Percentiles rank a stretch among this genome's conserved stretches.
These are phyloP conservation scores for Prenolepis imparis DNA, from an alignment of 2,888 invertebrate species.

Conservation along the genomic window DNA sequence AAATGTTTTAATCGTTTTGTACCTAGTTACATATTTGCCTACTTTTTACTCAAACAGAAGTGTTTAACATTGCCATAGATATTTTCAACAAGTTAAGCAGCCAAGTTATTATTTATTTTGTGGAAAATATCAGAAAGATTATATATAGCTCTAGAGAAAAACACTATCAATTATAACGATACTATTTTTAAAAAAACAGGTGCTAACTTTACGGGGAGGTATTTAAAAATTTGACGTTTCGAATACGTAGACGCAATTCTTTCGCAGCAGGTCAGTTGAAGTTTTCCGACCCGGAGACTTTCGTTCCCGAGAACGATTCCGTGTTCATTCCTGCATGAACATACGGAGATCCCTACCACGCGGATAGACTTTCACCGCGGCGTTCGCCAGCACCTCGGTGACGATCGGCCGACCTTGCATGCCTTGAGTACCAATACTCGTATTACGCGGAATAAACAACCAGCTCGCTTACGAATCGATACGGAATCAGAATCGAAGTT, in stretches of 20 bases:
- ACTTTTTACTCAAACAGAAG: slow-evolving; percentile 6
- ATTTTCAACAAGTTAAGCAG: not conserved
- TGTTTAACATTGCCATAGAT: not conserved
- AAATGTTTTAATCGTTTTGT: slow-evolving; percentile 36
- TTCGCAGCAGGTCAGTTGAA: slow-evolving; percentile 39
- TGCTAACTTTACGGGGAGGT: not conserved
- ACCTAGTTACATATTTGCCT: slow-evolving; percentile 24
- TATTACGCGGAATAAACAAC: slow-evolving; percentile 62
- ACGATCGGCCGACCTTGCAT: slow-evolving; percentile 77
- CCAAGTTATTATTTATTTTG: not conserved
- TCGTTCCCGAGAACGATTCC: slow-evolving; percentile 69
- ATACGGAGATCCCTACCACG: slow-evolving; percentile 60
- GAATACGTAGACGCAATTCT: not conserved
- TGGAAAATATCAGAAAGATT: not conserved
- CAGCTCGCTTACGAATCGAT: slow-evolving; percentile 9
- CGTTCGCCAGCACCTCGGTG: slow-evolving; percentile 71
- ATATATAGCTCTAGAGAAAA: not conserved
- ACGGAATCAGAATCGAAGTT: not conserved
- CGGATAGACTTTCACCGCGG: slow-evolving; percentile 75
- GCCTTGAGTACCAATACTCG: slow-evolving; percentile 71
- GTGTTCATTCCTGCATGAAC: slow-evolving; percentile 65
- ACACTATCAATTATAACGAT: not conserved
- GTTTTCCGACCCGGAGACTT: slow-evolving; percentile 60
- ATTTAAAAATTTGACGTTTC: not conserved
- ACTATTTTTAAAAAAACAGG: not conserved